Base-by-base conservation (phyloP, 2,797 vertebrate genomes). In the Gallirallus australis region DNA sequence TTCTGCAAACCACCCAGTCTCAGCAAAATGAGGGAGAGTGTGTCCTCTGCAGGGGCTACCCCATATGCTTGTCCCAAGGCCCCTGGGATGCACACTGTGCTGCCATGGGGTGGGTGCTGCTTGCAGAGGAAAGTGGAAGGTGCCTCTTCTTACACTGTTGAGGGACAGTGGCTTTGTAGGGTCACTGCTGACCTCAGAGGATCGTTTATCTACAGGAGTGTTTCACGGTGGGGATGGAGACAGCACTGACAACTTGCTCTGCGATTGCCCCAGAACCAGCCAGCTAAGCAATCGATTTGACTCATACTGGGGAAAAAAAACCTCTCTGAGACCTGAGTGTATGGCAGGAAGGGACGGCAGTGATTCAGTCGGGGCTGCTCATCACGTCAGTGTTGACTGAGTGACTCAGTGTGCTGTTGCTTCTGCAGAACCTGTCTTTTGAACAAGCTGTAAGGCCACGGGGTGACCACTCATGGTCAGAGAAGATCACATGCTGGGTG, bases 331-430 rank as follows among this genome's bases (percentile, higher is more conserved):
- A 42, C 42, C 81, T 76, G 4, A 0, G 53, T 1, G 6, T 57
- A 12, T 17, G 25, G 57, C 76, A 71, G 86, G 80, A 86, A 33
- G 69, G 80, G 61, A 21, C 3, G 6, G 33, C 5, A 15, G 71
- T 89, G 93, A 94, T 87, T 94, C 93, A 91, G 84, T 25, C 9
- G 23, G 64, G 68, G 64, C 81, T 97, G 91, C 87, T 87, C 30
- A 19, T 87, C 87, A 60, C 1, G 0, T 69, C 91, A 27, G 15
- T 1, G 23, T 28, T 47, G 63, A 61, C 37, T 6, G 37, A 14
- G 70, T 95, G 94, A 92, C 84, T 94, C 91, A 69, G 79, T 20
- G 56, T 37, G 56, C n/a, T 60, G 45, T 33, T 56, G 66, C 82
- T 64, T 39, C 45, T 80, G 78, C n/a, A 80, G 71, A 63, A 40